These are phyloP conservation scores for Papilio gigon DNA, from an alignment of 2,888 invertebrate species.

Conservation along the genomic window DNA sequence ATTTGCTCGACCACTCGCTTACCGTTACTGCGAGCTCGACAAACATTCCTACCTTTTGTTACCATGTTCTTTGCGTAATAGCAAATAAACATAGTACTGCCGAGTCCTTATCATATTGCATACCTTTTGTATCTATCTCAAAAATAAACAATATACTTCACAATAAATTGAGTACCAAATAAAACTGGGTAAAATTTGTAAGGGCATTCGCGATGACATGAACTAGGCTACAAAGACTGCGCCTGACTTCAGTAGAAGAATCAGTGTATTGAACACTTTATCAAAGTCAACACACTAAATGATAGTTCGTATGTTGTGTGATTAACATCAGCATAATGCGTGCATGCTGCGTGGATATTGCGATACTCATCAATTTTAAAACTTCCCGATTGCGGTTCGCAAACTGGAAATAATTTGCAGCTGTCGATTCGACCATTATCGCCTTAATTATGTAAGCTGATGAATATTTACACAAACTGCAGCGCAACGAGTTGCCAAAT, in stretches of 20 bases:
- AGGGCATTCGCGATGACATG: too few relatives aligned
- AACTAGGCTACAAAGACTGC: not conserved
- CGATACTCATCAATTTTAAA: constrained; percentile 18
- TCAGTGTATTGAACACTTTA: not conserved
- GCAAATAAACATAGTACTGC: not conserved
- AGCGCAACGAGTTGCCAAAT: constrained; percentile 5
- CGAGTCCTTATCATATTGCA: not conserved
- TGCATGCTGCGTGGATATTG: not conserved
- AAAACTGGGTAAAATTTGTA: too few relatives aligned
- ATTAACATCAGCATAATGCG: not conserved
- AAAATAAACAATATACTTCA: not conserved
- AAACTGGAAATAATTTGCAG: constrained; percentile 19
- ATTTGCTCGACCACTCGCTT: constrained; percentile 17
- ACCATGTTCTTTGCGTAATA: constrained; percentile 1
- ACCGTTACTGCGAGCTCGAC: not conserved
- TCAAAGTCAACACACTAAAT: not conserved
- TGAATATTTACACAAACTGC: constrained; percentile 14
- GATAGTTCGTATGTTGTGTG: not conserved
- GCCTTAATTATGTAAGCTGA: constrained; percentile 20
- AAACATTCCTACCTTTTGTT: constrained; percentile 18
- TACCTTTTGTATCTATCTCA: not conserved
- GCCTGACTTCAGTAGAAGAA: not conserved
- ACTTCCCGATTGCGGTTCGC: constrained; percentile 22
- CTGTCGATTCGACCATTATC: constrained; percentile 25
- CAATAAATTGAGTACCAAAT: too few relatives aligned